Percentiles rank a stretch among this genome's conserved stretches.
Evolutionary conservation across 2,888 invertebrate genomes (phyloP).

Genomic region (Doris montereyensis): DNA sequence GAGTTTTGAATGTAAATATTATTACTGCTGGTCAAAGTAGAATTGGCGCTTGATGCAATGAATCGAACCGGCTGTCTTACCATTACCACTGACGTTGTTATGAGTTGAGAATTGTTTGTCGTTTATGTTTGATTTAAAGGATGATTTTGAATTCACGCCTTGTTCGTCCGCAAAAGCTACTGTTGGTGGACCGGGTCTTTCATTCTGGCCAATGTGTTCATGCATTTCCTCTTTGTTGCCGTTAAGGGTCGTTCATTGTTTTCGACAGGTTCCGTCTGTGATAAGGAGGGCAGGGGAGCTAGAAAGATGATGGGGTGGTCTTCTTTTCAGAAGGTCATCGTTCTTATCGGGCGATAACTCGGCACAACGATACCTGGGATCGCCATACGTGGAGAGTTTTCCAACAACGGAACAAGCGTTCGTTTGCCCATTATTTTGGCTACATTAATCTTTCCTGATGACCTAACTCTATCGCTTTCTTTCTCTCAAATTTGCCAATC

Average conservation of each 20-base stretch:
- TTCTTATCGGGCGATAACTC: background rate
- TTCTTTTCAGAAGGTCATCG: background rate
- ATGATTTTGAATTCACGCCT: background rate
- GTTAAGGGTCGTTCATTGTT: background rate
- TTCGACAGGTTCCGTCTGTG: background rate
- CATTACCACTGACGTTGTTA: background rate
- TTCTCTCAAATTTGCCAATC: constrained; percentile 57
- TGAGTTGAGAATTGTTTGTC: background rate
- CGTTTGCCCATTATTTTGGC: constrained; percentile 43
- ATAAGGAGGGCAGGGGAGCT: constrained; percentile 31
- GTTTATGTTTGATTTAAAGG: background rate
- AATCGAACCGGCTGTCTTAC: too few species aligned
- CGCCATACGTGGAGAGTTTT: constrained; percentile 10
- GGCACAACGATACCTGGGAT: constrained; percentile 1
- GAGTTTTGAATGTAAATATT: too few species aligned
- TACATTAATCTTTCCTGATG: constrained; percentile 46
- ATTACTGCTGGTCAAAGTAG: too few species aligned
- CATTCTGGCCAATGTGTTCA: background rate
- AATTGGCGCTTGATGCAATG: too few species aligned
- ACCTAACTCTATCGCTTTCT: constrained; percentile 46
- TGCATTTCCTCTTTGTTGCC: background rate
- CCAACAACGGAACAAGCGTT: background rate
- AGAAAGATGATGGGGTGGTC: constrained; percentile 13
- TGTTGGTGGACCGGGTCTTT: constrained; percentile 1
- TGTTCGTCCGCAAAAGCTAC: background rate